A percentile compares a stretch with the other conserved stretches of the same genome.
phyloP scores from a whole-genome alignment of 2,113 vertebrate species.

The Phrynosoma blainvillii region DNA sequence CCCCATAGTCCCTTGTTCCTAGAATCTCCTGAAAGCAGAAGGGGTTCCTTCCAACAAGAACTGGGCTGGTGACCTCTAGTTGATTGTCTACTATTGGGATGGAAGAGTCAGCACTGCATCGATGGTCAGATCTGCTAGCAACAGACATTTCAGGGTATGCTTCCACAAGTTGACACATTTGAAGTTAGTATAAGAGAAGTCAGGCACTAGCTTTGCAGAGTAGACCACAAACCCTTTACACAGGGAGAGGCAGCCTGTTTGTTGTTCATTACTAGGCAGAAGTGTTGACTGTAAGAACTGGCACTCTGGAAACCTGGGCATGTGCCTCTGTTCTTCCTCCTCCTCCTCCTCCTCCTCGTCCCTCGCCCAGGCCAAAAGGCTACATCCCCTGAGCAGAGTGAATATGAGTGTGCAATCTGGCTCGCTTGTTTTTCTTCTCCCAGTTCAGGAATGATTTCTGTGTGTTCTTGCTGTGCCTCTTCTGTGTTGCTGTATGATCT shows the following conservation, averaged over 20 bases:
- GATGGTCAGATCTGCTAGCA: too few relatives aligned
- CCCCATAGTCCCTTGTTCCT: neutral
- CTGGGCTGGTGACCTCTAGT: neutral
- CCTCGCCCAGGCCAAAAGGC: neutral
- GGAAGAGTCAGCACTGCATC: too few relatives aligned
- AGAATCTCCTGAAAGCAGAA: neutral
- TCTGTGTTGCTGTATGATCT: constrained; percentile 47
- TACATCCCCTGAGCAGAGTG: neutral
- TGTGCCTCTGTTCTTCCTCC: neutral
- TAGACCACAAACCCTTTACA: neutral
- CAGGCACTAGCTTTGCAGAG: neutral
- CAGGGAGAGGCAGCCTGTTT: neutral
- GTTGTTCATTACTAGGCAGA: neutral
- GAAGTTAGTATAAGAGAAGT: neutral
- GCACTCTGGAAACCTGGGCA: neutral
- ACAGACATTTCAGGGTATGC: too few relatives aligned
- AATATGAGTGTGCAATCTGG: too few relatives aligned
- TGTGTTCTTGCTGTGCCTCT: constrained; percentile 62
- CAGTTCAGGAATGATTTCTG: constrained; percentile 25
- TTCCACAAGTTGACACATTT: neutral
- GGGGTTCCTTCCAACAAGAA: neutral
- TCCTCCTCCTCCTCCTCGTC: too few relatives aligned
- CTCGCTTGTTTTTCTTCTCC: neutral
- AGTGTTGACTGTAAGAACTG: neutral
- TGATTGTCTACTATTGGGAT: too few relatives aligned